phyloP scores from a whole-genome alignment of 2,888 invertebrate species.

The Lithophane ornitopus region DNA sequence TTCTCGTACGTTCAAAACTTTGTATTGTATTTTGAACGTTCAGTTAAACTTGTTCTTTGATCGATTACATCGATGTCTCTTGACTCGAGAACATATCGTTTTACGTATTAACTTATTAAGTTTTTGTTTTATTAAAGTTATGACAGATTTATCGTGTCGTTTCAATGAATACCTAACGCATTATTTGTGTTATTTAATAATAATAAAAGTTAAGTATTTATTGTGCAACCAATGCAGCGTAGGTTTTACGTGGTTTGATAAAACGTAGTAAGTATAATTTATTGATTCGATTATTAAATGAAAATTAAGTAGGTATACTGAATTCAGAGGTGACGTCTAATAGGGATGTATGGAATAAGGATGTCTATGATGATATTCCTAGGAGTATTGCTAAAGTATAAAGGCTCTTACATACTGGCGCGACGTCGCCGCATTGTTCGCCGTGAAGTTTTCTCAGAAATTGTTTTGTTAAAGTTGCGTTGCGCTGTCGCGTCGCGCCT shows the following conservation, averaged over 20 bases:
- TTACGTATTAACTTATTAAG: neutral
- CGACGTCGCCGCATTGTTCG: too few relatives aligned
- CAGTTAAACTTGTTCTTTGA: neutral
- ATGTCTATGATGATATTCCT: too few relatives aligned
- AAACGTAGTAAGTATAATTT: neutral
- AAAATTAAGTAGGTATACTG: too few relatives aligned
- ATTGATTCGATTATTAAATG: too few relatives aligned
- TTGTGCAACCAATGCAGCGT: neutral
- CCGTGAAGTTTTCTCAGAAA: too few relatives aligned
- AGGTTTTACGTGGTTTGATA: neutral
- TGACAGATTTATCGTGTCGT: neutral
- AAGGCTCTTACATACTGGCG: too few relatives aligned
- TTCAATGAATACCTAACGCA: neutral
- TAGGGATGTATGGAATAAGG: too few relatives aligned
- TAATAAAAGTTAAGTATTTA: neutral
- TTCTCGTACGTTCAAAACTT: neutral
- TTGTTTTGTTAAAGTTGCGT: too few relatives aligned
- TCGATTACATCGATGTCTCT: neutral
- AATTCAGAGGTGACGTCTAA: too few relatives aligned
- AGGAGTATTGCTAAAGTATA: too few relatives aligned
- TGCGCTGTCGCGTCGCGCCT: too few relatives aligned
- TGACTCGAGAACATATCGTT: neutral
- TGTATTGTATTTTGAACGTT: neutral
- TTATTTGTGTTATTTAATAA: neutral
- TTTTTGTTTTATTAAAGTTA: neutral